These are phyloP conservation scores for Cyclina sinensis DNA, from an alignment of 1,140 invertebrate species.

Conservation along the genomic window DNA sequence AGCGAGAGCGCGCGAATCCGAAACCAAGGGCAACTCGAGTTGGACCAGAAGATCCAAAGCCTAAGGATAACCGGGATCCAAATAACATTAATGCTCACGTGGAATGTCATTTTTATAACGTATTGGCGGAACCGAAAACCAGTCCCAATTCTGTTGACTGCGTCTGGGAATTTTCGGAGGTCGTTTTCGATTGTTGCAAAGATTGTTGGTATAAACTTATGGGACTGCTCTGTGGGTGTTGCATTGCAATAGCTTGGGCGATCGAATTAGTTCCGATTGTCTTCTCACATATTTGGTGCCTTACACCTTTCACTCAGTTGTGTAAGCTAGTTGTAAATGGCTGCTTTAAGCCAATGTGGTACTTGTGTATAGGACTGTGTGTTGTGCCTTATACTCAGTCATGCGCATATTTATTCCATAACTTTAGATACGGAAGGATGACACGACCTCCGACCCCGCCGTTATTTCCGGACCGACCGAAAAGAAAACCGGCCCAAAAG, in stretches of 20 bases:
- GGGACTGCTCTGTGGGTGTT: conserved; percentile 37
- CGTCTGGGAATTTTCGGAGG: conserved; percentile 63
- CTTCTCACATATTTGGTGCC: conserved; percentile 18
- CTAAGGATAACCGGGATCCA: conserved; percentile 40
- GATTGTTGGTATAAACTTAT: conserved; percentile 4
- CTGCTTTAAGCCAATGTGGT: conserved; percentile 35
- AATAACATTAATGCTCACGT: conserved; percentile 51
- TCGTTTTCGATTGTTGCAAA: conserved; percentile 27
- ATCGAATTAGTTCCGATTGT: conserved; percentile 33
- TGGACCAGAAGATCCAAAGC: neutral
- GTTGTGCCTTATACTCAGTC: conserved; percentile 30
- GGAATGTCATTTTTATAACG: conserved; percentile 24
- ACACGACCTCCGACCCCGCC: conserved; percentile 11
- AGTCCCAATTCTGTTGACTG: conserved; percentile 46
- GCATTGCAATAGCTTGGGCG: conserved; percentile 46
- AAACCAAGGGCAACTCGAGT: conserved; percentile 40
- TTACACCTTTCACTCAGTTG: conserved; percentile 26
- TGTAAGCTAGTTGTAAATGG: neutral
- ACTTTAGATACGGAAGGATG: conserved; percentile 20
- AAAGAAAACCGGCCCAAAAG: neutral
- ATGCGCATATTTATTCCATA: conserved; percentile 25
- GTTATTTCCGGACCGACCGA: conserved; percentile 8
- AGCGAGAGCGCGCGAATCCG: neutral
- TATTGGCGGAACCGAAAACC: conserved; percentile 26
- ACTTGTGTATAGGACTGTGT: conserved; percentile 21